Base-by-base conservation (phyloP, 2,113 vertebrate species). In the Anhinga rufa region DNA sequence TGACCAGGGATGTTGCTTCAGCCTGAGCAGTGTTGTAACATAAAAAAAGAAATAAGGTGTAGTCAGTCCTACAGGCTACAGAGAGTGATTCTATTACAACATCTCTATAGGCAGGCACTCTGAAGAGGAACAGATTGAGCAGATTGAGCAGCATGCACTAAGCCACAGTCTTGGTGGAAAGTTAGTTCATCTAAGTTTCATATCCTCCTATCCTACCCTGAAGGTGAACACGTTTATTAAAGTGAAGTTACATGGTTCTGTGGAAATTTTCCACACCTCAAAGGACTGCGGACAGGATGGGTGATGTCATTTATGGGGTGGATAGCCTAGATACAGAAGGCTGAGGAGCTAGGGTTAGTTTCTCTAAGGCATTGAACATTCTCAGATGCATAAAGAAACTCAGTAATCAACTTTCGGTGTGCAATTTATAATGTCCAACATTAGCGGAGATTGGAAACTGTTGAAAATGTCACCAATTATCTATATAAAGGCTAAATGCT, bases 391-490 rank as follows among this genome's bases (percentile, higher is more conserved):
- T 51, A 78, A 92, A 87, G 38, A 86, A 88, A 71, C 36, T 60
- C 55, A 71, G 9, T 64, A 68, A 91, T 93, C 69, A 71, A 62
- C 4, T 89, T 78, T 62, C 11, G 10, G 68, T 38, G 52, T 78
- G 48, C 55, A 95, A 93, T 95, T 96, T 96, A 79, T 95, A 96
- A 94, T 81, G 61, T 91, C 82, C 92, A 86, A 91, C 78, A 94
- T 87, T 77, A 90, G 16, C 18, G 10, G 76, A 97, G 71, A 96
- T 36, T 77, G 84, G 84, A 96, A 64, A 86, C 60, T 82, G 31
- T 61, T 96, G 86, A 91, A 97, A 97, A 97, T 96, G 82, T 92
- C 92, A 94, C 72, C 46, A 95, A 90, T 96, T 94, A 92, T 57
- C 86, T 89, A 60, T 48, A 89, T 32, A 96, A 95, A 97, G 82